Conservation (phyloP, 2,888 invertebrate genomes). For the Pristionchus exspectatus region DNA sequence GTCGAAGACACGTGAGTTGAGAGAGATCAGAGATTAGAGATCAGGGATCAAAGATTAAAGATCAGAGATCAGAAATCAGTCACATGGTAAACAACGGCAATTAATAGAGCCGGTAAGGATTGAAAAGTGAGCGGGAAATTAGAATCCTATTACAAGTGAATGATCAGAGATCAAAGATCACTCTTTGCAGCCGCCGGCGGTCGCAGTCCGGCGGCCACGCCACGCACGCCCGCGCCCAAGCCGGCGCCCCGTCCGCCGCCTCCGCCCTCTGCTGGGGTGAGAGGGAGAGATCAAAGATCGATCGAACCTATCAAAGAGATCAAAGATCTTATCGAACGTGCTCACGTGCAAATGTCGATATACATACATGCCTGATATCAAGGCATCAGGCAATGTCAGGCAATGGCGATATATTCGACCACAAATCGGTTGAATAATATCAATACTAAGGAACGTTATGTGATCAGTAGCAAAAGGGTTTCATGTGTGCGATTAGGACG, state of each 20-base stretch:
- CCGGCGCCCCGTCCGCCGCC: neutral
- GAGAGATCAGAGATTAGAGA: constrained; percentile 1
- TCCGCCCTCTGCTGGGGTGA: neutral
- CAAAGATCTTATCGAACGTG: neutral
- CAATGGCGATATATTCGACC: no score
- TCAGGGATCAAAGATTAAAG: neutral
- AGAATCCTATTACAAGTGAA: neutral
- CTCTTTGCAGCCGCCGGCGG: neutral
- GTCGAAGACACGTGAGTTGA: neutral
- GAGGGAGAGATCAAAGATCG: neutral
- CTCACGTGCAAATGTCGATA: no score
- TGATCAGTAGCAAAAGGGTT: no score
- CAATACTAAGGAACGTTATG: no score
- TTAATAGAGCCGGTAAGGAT: no score
- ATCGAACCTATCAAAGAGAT: neutral
- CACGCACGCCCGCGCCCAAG: neutral
- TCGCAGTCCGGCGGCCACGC: constrained; percentile 14
- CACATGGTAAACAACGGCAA: no score
- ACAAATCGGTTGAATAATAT: no score
- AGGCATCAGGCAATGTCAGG: no score
- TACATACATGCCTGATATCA: no score
- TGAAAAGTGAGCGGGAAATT: neutral
- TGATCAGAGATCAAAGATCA: constrained; percentile 26
- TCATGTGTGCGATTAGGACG: no score
- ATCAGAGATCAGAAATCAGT: constrained; percentile 7